Evolutionary conservation across 1,140 invertebrate genomes (phyloP).

Genomic region (Chironomus tepperi): DNA sequence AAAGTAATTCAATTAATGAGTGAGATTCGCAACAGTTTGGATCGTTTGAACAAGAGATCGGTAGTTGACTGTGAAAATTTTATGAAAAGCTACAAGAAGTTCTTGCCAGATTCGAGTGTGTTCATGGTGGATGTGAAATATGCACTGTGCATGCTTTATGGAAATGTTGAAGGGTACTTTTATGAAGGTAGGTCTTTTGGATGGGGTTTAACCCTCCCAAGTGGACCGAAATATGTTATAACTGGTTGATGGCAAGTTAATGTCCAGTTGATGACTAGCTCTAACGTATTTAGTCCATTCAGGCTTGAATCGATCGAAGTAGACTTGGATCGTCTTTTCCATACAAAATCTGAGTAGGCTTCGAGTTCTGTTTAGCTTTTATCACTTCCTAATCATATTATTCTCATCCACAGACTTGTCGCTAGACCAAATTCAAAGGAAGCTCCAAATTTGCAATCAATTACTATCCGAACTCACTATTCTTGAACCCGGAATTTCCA

Average conservation of each 20-base stretch:
- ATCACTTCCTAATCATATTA: constrained; percentile 5
- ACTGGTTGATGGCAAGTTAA: too few relatives aligned
- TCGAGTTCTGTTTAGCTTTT: too few relatives aligned
- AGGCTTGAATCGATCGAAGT: too few relatives aligned
- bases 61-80: constrained; percentile 51
- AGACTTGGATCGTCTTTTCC: too few relatives aligned
- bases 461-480: constrained; percentile 50
- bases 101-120: constrained; percentile 54
- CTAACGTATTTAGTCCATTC: too few relatives aligned
- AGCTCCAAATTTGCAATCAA: constrained; percentile 55
- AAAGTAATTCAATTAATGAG: constrained; percentile 51
- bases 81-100: constrained; percentile 45
- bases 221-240: too few relatives aligned
- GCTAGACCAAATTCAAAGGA: constrained; percentile 47
- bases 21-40: constrained; percentile 50
- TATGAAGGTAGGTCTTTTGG: constrained; percentile 44
- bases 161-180: constrained; percentile 45
- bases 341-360: too few relatives aligned
- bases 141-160: constrained; percentile 55
- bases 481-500: constrained; percentile 48
- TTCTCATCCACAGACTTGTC: constrained; percentile 44
- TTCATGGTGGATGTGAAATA: constrained; percentile 57
- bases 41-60: constrained; percentile 44
- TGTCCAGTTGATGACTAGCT: too few relatives aligned
- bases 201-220: too few relatives aligned